A percentile compares a stretch with the other conserved stretches of the same genome.
phyloP scores from a whole-genome alignment of 1,140 invertebrate genomes.

The Macrobrachium rosenbergii region DNA sequence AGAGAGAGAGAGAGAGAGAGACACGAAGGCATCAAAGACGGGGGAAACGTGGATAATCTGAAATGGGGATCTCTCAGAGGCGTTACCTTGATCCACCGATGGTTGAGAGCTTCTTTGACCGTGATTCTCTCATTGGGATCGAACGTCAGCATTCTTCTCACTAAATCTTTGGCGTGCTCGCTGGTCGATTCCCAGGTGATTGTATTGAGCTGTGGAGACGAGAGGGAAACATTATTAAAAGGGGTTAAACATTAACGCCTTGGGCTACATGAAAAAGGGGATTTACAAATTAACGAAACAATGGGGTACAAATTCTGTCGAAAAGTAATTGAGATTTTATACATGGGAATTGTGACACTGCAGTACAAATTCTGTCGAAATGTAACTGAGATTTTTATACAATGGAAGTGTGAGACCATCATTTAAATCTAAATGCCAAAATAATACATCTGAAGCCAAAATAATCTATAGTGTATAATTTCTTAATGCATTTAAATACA shows the following conservation, averaged over 20 bases:
- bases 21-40: no score
- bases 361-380: background rate
- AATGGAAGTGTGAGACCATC: no score
- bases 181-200: conserved; percentile 92
- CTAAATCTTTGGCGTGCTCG: conserved; percentile 92
- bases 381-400: no score
- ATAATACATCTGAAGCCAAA: no score
- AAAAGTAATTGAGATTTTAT: no score
- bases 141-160: conserved; percentile 91
- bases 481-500: no score
- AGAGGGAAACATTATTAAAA: conserved; percentile 53
- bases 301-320: background rate
- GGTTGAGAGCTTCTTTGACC: conserved; percentile 93
- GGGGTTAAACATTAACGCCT: background rate
- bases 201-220: conserved; percentile 79
- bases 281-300: background rate
- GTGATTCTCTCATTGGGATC: conserved; percentile 93
- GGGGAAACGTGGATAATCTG: no score
- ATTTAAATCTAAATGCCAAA: no score
- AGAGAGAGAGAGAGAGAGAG: background rate
- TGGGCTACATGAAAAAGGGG: no score
- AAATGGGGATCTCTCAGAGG: background rate
- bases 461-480: no score
- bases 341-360: no score
- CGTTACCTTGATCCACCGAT: conserved; percentile 92